These are phyloP conservation scores for Manis javanica DNA, from an alignment of 2,797 vertebrate genomes.

Conservation along the genomic window DNA sequence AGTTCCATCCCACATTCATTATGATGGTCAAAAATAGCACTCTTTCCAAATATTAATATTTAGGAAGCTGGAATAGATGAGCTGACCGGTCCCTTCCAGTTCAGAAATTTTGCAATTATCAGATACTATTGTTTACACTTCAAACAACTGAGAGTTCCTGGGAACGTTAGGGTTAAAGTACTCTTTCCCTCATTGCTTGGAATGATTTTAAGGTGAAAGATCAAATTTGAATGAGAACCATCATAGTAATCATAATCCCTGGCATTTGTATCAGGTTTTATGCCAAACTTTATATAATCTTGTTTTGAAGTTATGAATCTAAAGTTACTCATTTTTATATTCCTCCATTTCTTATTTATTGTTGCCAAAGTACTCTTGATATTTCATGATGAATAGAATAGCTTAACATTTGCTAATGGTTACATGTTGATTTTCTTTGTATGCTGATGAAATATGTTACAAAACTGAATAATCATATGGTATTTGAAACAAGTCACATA, in stretches of 20 bases:
- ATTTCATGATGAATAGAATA: background rate
- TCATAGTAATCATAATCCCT: background rate
- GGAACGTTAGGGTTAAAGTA: background rate
- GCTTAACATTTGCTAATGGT: slow-evolving; percentile 27
- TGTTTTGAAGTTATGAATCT: background rate
- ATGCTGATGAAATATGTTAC: background rate
- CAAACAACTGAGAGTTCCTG: background rate
- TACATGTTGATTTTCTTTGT: background rate
- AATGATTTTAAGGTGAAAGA: slow-evolving; percentile 14
- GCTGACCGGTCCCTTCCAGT: background rate
- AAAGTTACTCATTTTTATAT: background rate
- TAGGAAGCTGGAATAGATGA: background rate
- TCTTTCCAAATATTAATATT: background rate
- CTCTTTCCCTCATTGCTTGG: background rate
- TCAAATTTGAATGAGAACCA: background rate
- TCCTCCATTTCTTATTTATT: background rate
- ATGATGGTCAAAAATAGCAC: background rate
- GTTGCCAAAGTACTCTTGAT: background rate
- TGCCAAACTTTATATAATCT: background rate
- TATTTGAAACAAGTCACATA: slow-evolving; percentile 30
- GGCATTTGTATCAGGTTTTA: background rate
- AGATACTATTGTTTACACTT: background rate
- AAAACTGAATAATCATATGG: background rate
- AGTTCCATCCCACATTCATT: background rate
- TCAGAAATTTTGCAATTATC: background rate